Evolutionary conservation across 2,888 invertebrate genomes (phyloP), one percentile per base, ranked within the genome.

Genomic region (Anoplius nigerrimus): DNA sequence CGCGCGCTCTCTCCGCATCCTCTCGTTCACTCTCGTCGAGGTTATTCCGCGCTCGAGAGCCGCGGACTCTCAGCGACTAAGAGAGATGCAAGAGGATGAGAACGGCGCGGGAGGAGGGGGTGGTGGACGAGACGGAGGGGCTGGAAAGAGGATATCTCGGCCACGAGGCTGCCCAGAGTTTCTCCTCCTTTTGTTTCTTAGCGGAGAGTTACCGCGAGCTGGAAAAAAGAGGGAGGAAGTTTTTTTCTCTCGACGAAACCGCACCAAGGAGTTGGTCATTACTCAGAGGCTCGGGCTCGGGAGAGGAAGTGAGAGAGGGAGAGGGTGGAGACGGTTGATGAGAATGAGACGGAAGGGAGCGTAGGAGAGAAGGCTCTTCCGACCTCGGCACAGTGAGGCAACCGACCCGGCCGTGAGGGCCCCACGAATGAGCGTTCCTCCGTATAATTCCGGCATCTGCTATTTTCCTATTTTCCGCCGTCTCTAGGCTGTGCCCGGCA

Each of bases 201-300:
- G 34, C 46, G 48, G 48, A 22, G 68, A 66, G 66, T 72, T 72
- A 60, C 45, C 54, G 63, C 20, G 24, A 27, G 45, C 15, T 42
- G 42, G 45, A 58, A 64, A 52, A 57, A n/a, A 60, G 20, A 55
- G 27, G 54, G 59, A 66, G 52, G 57, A 66, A 69, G 34, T 34
- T 34, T 34, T 34, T 34, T 34, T 11, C 34, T n/a, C 34, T 13
- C 34, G 63, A 67, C 62, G 53, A 55, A 61, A 52, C 56, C 61
- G 59, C 55, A 51, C 66, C 58, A 48, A 63, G 69, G 67, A 72
- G 70, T 54, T 70, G 72, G 76, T 80, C 77, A 79, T 80, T 79
- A 80, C 73, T 74, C 71, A 80, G 68, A 62, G 65, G 75, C 61
- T 56, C 62, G 56, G n/a, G 55, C 18, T 42, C 20, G 20, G 27